phyloP scores from a whole-genome alignment of 2,888 invertebrate genomes.

The Lepidochrysops patricia region DNA sequence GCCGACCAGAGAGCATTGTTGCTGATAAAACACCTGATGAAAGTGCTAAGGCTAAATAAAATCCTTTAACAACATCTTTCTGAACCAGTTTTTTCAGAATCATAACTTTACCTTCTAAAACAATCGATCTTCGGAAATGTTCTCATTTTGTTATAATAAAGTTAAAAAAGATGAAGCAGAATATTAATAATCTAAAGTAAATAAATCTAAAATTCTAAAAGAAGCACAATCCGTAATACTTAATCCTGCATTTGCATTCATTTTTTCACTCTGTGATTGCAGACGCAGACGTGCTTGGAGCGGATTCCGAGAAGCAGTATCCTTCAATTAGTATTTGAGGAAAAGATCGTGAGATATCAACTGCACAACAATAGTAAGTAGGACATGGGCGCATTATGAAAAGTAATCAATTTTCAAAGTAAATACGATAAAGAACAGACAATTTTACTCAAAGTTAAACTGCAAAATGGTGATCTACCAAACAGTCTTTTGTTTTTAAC shows the following conservation, averaged over 20 bases:
- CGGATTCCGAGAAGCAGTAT: slow-evolving; percentile 18
- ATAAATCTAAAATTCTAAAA: background rate
- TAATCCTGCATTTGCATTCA: background rate
- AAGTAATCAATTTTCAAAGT: background rate
- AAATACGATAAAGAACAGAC: background rate
- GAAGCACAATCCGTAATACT: background rate
- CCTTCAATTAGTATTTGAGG: slow-evolving; percentile 34
- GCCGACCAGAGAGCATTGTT: slow-evolving; percentile 41
- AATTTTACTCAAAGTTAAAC: too few species aligned
- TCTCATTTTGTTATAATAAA: too few species aligned
- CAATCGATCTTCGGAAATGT: too few species aligned
- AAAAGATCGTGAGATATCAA: slow-evolving; percentile 24
- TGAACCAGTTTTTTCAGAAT: too few species aligned
- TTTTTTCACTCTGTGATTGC: background rate
- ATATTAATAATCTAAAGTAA: background rate
- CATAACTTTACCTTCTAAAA: too few species aligned
- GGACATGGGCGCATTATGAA: background rate
- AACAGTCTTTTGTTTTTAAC: too few species aligned
- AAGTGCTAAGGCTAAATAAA: background rate
- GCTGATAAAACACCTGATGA: slow-evolving; percentile 19
- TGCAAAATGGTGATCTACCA: too few species aligned
- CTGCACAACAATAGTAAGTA: slow-evolving; percentile 24
- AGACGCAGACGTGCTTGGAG: background rate
- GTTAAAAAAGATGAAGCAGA: background rate
- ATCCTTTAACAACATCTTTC: background rate